phyloP scores from a whole-genome alignment of 2,113 vertebrate species.

The Cavia aperea region DNA sequence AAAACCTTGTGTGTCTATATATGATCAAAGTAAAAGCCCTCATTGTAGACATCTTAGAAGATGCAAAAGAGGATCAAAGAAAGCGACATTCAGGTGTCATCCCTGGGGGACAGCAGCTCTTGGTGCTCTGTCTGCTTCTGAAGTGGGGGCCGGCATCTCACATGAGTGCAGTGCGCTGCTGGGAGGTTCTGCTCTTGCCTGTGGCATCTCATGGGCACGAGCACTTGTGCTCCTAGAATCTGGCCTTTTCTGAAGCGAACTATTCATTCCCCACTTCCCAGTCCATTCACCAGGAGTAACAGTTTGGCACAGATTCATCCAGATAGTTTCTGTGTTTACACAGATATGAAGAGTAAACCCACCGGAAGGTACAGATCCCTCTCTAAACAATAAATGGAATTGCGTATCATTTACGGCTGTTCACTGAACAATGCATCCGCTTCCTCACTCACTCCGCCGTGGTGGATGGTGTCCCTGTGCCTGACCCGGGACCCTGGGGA shows the following conservation, averaged over 20 bases:
- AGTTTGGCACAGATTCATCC: background rate
- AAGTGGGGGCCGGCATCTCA: background rate
- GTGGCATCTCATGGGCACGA: background rate
- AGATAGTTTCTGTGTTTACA: background rate
- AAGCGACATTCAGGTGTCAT: background rate
- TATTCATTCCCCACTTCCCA: background rate
- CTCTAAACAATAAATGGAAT: background rate
- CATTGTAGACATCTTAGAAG: background rate
- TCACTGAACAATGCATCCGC: background rate
- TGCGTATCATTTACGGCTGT: background rate
- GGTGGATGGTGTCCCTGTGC: background rate
- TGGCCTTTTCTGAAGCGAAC: background rate
- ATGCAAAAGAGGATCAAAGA: background rate
- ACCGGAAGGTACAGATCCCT: background rate
- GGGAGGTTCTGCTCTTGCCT: background rate
- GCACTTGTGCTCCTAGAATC: background rate
- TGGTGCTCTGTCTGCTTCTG: background rate
- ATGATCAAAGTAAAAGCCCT: background rate
- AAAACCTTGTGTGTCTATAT: background rate
- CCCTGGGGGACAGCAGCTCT: background rate
- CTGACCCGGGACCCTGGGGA: no score
- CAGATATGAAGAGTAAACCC: background rate
- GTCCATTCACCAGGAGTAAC: background rate
- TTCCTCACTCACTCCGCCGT: background rate
- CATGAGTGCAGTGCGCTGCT: background rate